Evolutionary conservation across 2,888 invertebrate species (phyloP).

Genomic region (Zhuqinia jingwanae): DNA sequence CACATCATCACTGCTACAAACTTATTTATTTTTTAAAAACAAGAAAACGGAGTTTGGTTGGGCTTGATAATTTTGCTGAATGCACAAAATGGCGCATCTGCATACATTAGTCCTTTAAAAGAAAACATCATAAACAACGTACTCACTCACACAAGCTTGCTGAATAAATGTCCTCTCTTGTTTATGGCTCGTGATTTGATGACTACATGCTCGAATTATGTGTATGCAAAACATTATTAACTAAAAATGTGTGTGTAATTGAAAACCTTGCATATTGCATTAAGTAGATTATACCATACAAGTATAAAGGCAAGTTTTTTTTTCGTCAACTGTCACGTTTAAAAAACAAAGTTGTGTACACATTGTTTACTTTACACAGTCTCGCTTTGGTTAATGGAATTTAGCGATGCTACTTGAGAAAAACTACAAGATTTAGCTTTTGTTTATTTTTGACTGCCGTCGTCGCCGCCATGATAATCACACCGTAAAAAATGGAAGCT

Average conservation of each 20-base stretch:
- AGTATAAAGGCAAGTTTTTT: neutral
- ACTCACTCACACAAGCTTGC: slow-evolving; percentile 22
- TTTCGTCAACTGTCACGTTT: neutral
- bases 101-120: slow-evolving; percentile 25
- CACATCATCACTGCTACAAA: neutral
- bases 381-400: slow-evolving; percentile 1
- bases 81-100: slow-evolving; percentile 25
- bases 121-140: slow-evolving; percentile 56
- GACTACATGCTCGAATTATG: neutral
- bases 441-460: neutral
- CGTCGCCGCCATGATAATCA: too few species aligned
- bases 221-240: neutral
- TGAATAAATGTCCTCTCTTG: neutral
- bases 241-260: neutral
- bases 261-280: neutral
- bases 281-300: neutral
- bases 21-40: neutral
- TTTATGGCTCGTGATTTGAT: neutral
- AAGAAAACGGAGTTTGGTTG: neutral
- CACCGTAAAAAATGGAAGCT: too few species aligned
- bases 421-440: neutral
- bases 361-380: neutral
- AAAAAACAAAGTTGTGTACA: neutral
- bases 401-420: neutral
- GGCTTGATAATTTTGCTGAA: slow-evolving; percentile 39